These are phyloP conservation scores for Tetranychus piercei DNA, from an alignment of 2,888 invertebrate species.

Conservation along the genomic window DNA sequence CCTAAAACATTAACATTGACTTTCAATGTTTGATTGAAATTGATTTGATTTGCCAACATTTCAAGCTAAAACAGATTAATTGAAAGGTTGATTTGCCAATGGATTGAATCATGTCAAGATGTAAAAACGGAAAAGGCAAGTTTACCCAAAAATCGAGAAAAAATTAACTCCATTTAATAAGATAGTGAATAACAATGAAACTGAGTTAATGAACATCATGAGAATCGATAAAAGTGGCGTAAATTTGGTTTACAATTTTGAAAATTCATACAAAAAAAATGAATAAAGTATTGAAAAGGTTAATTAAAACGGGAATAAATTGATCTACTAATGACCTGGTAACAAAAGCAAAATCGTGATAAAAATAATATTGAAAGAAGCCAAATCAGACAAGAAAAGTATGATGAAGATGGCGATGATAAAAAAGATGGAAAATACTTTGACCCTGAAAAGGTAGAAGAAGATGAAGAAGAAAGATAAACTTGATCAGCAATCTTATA, in stretches of 20 bases:
- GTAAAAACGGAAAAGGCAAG: too few species aligned
- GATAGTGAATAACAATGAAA: too few species aligned
- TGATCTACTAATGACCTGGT: neutral
- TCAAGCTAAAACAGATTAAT: neutral
- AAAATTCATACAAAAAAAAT: neutral
- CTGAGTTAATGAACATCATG: too few species aligned
- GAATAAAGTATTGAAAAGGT: neutral
- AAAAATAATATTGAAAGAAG: neutral
- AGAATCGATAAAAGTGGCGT: too few species aligned
- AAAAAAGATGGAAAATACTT: neutral
- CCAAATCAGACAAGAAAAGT: neutral
- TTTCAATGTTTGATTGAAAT: too few species aligned
- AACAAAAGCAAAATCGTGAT: neutral
- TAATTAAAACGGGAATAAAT: neutral
- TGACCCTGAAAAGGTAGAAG: neutral
- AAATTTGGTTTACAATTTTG: too few species aligned
- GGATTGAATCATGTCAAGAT: too few species aligned
- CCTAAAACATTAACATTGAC: too few species aligned
- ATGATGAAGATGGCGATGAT: neutral
- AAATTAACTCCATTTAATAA: too few species aligned
- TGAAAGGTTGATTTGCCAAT: neutral
- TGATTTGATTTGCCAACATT: too few species aligned
- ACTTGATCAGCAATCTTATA: too few species aligned
- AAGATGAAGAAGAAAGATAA: neutral
- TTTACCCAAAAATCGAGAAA: too few species aligned